Percentiles rank a stretch among this genome's conserved stretches.
These are phyloP conservation scores for Rhyacichthys aspro DNA, from an alignment of 2,797 vertebrate genomes.

Conservation along the genomic window DNA sequence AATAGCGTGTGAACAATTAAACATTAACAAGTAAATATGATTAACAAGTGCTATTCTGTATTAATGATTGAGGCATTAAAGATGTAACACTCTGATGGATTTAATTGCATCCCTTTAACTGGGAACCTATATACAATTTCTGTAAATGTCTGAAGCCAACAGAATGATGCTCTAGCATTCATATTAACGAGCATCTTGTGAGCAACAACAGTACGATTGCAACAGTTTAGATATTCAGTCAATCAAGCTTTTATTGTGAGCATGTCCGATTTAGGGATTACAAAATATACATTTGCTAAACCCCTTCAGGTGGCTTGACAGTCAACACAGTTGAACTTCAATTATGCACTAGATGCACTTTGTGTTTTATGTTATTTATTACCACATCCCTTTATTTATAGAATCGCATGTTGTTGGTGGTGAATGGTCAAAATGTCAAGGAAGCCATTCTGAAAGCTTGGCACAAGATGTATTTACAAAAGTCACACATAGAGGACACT, in stretches of 20 bases:
- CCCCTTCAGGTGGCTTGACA: constrained; percentile 14
- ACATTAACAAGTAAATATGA: no score
- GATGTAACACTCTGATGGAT: constrained; percentile 13
- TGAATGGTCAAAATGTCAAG: constrained; percentile 13
- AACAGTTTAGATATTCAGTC: no score
- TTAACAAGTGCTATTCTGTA: constrained; percentile 12
- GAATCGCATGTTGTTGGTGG: constrained; percentile 2
- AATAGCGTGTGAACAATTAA: no score
- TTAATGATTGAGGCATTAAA: constrained; percentile 35
- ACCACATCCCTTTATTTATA: constrained; percentile 23
- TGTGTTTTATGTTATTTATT: constrained; percentile 15
- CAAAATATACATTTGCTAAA: constrained; percentile 14
- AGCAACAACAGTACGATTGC: no score
- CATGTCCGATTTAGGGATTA: constrained; percentile 8
- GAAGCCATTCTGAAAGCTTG: constrained; percentile 3
- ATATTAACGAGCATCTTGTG: no score
- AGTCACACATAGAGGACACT: constrained; percentile 3
- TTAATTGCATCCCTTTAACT: constrained; percentile 17
- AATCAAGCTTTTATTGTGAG: background rate
- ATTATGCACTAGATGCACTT: constrained; percentile 19
- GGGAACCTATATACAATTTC: constrained; percentile 5
- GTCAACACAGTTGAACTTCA: constrained; percentile 18
- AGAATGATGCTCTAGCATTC: no score
- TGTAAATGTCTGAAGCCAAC: no score
- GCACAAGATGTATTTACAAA: background rate